These are phyloP conservation scores for Lates japonicus DNA, from an alignment of 2,797 vertebrate species.

Conservation along the genomic window DNA sequence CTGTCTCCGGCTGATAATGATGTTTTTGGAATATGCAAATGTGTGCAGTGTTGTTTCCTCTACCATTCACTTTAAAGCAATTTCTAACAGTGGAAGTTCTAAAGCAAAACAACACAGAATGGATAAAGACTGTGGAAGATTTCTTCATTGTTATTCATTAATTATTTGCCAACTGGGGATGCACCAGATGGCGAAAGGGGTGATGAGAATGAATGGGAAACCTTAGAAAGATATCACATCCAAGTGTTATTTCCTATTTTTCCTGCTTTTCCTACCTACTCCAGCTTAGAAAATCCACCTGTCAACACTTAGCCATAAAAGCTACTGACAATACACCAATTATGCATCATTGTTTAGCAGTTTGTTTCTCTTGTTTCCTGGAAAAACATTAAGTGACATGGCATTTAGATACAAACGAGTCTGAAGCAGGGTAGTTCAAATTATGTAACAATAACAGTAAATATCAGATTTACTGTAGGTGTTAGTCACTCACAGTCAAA, in stretches of 20 bases:
- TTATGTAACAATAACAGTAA: constrained; percentile 39
- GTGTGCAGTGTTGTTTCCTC: constrained; percentile 14
- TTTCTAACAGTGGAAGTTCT: constrained; percentile 1
- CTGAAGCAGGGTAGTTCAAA: neutral
- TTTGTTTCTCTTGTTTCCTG: constrained; percentile 26
- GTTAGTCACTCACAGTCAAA: constrained; percentile 30
- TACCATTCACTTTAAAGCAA: constrained; percentile 14
- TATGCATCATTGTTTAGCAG: neutral
- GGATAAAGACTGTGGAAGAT: neutral
- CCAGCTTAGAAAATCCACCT: constrained; percentile 1
- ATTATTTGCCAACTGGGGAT: constrained; percentile 16
- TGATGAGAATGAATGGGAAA: constrained; percentile 27
- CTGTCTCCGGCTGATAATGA: constrained; percentile 30
- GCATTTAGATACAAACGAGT: constrained; percentile 36
- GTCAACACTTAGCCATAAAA: neutral
- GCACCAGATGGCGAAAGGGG: constrained; percentile 36
- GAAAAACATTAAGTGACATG: constrained; percentile 29
- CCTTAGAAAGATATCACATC: neutral
- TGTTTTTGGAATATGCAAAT: constrained; percentile 22
- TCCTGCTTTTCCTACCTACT: neutral
- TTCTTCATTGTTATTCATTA: constrained; percentile 6
- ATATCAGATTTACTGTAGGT: constrained; percentile 36
- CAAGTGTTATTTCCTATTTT: constrained; percentile 12
- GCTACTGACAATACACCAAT: neutral
- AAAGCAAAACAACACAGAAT: constrained; percentile 2